Base-by-base conservation (phyloP, 2,113 vertebrate genomes). In the Reinhardtius hippoglossoides region DNA sequence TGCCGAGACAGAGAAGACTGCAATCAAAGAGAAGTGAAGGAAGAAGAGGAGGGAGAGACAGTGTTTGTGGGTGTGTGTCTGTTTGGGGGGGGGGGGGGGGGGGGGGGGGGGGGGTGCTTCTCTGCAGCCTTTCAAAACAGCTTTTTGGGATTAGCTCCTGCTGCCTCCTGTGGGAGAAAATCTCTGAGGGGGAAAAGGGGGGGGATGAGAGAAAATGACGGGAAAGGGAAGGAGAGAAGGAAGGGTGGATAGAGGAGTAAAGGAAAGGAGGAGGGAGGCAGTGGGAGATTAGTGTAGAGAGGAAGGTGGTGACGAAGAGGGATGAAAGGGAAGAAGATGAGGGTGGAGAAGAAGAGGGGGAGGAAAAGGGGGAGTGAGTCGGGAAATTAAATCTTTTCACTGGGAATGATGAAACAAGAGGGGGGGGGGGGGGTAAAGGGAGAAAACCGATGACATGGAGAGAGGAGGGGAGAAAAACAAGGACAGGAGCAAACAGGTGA, bases 61-160 rank as follows among this genome's bases (percentile, higher is more conserved):
- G 54, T 10, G 67, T 55, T 59, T 44, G 68, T 76, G 57, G 63
- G 56, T 67, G 74, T 76, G 44, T 62, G 78, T 69, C n/a, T 50
- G 59, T 76, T 67, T 64, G 48, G 54, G 62, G 50, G 56, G 46
- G 16, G 46, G 46, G 5, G 46, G 46, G 46, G 16, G n/a, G n/a
- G n/a, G n/a, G n/a, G n/a, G n/a, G n/a, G n/a, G n/a, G n/a, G n/a
- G n/a, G n/a, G 46, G 46, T 42, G 40, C 40, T 42, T 55, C 62
- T 66, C 76, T 26, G 63, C 35, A 44, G 31, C 60, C 23, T 83
- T 80, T 82, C 63, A 82, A 79, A 79, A 76, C 59, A 69, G 71
- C 72, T 64, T 80, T 74, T 64, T 75, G 73, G 68, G 80, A 85
- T 85, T 85, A 88, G 24, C 76, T 80, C 27, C 65, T 48, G 44